Evolutionary conservation across 2,888 invertebrate genomes (phyloP), one percentile per base, ranked within the genome.

Genomic region (Aphidoletes aphidimyza): DNA sequence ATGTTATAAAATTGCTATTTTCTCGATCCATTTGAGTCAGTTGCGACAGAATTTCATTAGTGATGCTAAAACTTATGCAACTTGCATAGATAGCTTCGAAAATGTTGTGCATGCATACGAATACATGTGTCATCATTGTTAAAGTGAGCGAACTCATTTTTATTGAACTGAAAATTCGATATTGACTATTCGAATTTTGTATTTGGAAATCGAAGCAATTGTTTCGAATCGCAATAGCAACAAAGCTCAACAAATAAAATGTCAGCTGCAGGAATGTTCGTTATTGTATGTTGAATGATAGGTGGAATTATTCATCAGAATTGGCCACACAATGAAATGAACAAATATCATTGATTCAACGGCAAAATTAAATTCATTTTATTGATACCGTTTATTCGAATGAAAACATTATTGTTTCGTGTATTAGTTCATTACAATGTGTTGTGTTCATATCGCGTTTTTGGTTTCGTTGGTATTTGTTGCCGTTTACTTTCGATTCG

Each of bases 371-470:
- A 69, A 69, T 30, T 69, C 69, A 69, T 69, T 69, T 69, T 69
- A 69, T 69, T 69, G 69, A 69, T 69, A 69, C 30, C 30, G 69
- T 69, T 69, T 69, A 69, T 69, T 69, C 69, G 30, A 69, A 69
- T 30, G 69, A 30, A 69, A 69, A 69, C 69, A 69, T 69, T 34
- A 30, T 30, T 69, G 69, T 69, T 69, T 30, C 30, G 69, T 69
- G 69, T 69, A 30, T 69, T 69, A 30, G 69, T 34, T 69, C 69
- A 69, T 69, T 54, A 54, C 54, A 54, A 54, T 54, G 54, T 54
- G 54, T 54, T n/a, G 6, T 22, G n/a, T 30, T 69, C 30, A 69
- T 14, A 69, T 69, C 69, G 47, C 19, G 47, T 47, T 47, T 2
- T 47, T 11, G n/a, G 47, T 47, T 47, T 14, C 47, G 2, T 47